Evolutionary conservation across 2,113 vertebrate species (phyloP).

Genomic region (Passer montanus): DNA sequence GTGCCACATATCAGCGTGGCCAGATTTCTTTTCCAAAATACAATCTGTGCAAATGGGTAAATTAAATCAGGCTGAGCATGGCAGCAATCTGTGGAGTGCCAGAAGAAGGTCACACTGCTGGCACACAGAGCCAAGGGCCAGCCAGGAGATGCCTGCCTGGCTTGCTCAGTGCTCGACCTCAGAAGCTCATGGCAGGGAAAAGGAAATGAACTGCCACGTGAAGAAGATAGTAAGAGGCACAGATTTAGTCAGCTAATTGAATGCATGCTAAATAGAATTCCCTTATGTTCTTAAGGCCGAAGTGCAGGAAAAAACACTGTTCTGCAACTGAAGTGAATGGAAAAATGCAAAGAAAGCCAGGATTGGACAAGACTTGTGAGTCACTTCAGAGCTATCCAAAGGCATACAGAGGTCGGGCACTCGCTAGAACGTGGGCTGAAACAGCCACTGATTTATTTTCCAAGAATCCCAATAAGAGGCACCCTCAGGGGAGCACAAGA

Average conservation of each 20-base stretch:
- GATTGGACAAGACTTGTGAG: slow-evolving; percentile 70
- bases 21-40: neutral
- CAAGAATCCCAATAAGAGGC: slow-evolving; percentile 73
- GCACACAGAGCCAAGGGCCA: neutral
- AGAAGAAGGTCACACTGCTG: neutral
- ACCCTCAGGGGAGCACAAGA: slow-evolving; percentile 51
- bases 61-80: neutral
- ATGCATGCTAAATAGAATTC: neutral
- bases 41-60: neutral
- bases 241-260: neutral
- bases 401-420: slow-evolving; percentile 65
- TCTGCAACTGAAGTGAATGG: slow-evolving; percentile 46
- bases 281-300: neutral
- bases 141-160: neutral
- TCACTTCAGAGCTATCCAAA: slow-evolving; percentile 74
- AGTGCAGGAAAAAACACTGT: slow-evolving; percentile 10
- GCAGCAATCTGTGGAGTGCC: neutral
- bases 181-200: neutral
- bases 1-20: fast-evolving
- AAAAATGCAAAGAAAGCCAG: slow-evolving; percentile 66
- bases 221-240: neutral
- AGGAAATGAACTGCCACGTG: neutral
- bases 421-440: slow-evolving; percentile 70
- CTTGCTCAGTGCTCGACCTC: neutral
- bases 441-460: slow-evolving; percentile 69